Evolutionary conservation across 2,797 vertebrate genomes (phyloP).

Genomic region (Hirundo rustica): DNA sequence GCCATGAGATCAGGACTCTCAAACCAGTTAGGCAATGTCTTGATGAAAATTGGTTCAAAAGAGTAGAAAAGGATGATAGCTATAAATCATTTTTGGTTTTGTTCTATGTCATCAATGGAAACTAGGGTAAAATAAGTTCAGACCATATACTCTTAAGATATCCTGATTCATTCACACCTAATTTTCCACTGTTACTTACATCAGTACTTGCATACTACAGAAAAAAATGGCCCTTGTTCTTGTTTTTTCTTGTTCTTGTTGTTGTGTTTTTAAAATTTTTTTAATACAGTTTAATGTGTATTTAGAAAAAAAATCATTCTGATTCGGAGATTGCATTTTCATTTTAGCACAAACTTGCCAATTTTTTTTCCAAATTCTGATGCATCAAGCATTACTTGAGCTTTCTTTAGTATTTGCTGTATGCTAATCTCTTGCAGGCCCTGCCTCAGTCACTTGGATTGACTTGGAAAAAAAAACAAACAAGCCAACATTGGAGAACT

Average conservation of each 20-base stretch:
- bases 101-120: not conserved
- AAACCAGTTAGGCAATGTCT: not conserved
- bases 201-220: not conserved
- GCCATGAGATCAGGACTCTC: not conserved
- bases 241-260: not conserved
- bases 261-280: not conserved
- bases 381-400: not conserved
- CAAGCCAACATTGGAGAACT: not conserved
- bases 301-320: not conserved
- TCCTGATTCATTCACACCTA: not conserved
- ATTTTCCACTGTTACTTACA: not conserved
- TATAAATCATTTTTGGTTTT: not conserved
- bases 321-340: not conserved
- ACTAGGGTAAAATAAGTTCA: not conserved
- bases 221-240: not conserved
- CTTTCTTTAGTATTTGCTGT: not conserved
- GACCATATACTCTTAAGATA: not conserved
- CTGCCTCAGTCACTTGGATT: not conserved
- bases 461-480: not conserved
- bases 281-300: not conserved
- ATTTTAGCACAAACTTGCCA: not conserved
- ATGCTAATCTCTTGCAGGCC: not conserved
- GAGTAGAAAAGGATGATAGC: not conserved
- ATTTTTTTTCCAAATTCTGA: not conserved
- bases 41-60: not conserved